Evolutionary conservation across 2,797 vertebrate genomes (phyloP), one percentile per base, ranked within the genome.

Genomic region (Euphonia xanthogaster): DNA sequence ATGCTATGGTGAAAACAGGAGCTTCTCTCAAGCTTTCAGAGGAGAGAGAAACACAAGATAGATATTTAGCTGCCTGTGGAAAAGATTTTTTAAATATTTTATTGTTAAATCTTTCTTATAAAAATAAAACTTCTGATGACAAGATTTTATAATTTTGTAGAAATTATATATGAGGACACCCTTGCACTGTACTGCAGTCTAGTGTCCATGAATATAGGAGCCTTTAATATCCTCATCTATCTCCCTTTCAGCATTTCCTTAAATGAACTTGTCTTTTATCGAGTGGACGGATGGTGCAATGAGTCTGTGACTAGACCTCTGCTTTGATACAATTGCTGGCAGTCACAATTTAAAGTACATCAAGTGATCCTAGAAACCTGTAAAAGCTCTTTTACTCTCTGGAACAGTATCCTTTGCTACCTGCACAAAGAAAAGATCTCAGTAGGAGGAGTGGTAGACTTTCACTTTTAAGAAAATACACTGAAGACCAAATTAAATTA

Each of bases 221-320:
- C 31, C 23, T 71, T 76, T 57, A 68, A 82, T 97, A 95, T 84
- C 63, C 63, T 79, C 30, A 76, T 90, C 71, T 62, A 40, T 71
- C 72, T 97, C 33, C 75, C 75, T 88, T 97, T 95, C 82, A 93
- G 40, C 77, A 91, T 89, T 55, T 90, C 60, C 79, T 97, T 94
- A 96, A 93, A 87, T 65, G 75, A 93, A 95, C 68, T 20, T 51
- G 47, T 91, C 85, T 94, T 96, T 96, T 94, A 86, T 84, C 88
- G 93, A 97, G 93, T 28, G 78, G 92, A 88, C 80, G 96, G 97
- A 95, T 97, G 96, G 91, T 81, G 89, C 71, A 94, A 90, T 53
- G 85, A 96, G 76, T 85, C 91, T 96, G 93, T 97, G 96, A 97
- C 95, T 97, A 81, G 82, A 96, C 72, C 93, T 96, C 90, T 96